Evolutionary conservation across 1,140 invertebrate species (phyloP).

Genomic region (Leptopilina boulardi): DNA sequence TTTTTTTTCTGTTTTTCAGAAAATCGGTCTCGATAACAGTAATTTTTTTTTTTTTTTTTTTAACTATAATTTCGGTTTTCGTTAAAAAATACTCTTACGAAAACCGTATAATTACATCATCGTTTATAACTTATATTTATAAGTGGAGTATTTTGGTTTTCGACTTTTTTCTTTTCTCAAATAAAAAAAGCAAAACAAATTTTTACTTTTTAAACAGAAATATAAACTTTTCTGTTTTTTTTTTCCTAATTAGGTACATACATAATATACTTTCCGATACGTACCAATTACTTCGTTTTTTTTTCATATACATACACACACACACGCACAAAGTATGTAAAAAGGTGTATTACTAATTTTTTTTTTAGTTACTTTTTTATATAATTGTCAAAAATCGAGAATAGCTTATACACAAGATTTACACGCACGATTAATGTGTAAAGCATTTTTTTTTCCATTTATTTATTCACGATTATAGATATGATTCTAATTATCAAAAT

Average conservation of each 20-base stretch:
- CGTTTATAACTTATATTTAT: conserved; percentile 31
- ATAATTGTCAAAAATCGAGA: not conserved
- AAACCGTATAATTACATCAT: conserved; percentile 44
- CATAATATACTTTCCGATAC: conserved; percentile 26
- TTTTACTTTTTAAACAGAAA: conserved; percentile 30
- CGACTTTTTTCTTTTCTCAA: not conserved
- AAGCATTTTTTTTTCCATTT: not conserved
- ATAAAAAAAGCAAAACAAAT: conserved; percentile 18
- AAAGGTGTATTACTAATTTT: not conserved
- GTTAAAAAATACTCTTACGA: conserved; percentile 57
- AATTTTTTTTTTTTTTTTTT: conserved; percentile 33
- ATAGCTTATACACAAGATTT: conserved; percentile 6
- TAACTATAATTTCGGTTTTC: conserved; percentile 47
- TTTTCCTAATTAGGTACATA: conserved; percentile 36
- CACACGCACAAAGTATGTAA: not conserved
- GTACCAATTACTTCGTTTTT: not conserved
- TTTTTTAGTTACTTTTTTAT: not conserved
- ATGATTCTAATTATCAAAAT: conserved; percentile 9
- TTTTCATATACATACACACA: not conserved
- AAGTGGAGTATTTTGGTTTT: conserved; percentile 68
- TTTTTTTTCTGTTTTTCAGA: conserved; percentile 36
- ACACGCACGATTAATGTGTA: not conserved
- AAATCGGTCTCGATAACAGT: conserved; percentile 42
- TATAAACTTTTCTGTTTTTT: conserved; percentile 41
- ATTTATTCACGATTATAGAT: conserved; percentile 21